These are phyloP conservation scores for Muricea muricata DNA, from an alignment of 92 coral and sea anemone genomes.

Conservation along the genomic window DNA sequence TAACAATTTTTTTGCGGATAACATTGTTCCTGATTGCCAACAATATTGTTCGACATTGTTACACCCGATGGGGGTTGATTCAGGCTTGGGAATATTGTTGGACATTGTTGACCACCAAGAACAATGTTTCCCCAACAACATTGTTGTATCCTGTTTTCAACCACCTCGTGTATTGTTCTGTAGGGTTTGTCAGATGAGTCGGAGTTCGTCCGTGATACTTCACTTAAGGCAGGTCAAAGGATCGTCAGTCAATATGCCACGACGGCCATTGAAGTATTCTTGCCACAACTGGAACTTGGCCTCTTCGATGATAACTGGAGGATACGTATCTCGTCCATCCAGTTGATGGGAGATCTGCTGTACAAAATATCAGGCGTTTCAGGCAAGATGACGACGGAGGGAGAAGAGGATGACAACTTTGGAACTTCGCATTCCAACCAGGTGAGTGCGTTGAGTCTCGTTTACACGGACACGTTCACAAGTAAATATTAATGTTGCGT, in stretches of 20 bases:
- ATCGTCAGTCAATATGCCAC: constrained; percentile 90
- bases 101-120: too few relatives aligned
- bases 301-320: constrained; percentile 99
- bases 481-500: too few relatives aligned
- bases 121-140: too few relatives aligned
- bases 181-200: constrained; percentile 98
- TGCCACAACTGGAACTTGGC: constrained; percentile 92
- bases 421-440: constrained; percentile 92
- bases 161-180: too few relatives aligned
- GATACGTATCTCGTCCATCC: constrained; percentile 90
- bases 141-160: too few relatives aligned
- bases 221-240: constrained; percentile 96
- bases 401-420: constrained; percentile 96
- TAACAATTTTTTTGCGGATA: too few relatives aligned
- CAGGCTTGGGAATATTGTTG: too few relatives aligned
- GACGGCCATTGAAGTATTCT: constrained; percentile 89
- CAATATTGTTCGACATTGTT: too few relatives aligned
- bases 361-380: constrained; percentile 96
- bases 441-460: constrained; percentile 47
- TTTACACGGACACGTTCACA: too few relatives aligned
- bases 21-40: too few relatives aligned
- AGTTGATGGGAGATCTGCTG: constrained; percentile 87
- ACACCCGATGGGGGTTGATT: too few relatives aligned
- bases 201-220: constrained; percentile 94
- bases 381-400: constrained; percentile 98